Conservation (phyloP, 2,113 vertebrate genomes). For the Mandrillus leucophaeus region DNA sequence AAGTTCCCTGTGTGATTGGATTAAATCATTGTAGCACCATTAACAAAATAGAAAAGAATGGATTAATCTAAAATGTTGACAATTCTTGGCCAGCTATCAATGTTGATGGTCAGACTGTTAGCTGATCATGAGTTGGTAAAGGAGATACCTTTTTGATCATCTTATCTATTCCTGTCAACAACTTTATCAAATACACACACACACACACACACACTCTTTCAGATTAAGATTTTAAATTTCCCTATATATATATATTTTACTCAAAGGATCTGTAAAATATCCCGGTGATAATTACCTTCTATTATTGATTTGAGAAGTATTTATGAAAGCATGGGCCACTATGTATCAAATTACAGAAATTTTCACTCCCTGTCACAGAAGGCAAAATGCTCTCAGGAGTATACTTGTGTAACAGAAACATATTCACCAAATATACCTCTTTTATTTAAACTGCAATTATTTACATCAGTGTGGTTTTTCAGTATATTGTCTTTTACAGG, state of each 20-base stretch:
- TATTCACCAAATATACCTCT: not conserved
- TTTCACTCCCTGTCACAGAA: not conserved
- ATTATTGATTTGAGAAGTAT: constrained; percentile 28
- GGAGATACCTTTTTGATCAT: not conserved
- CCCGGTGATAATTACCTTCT: not conserved
- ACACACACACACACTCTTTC: not conserved
- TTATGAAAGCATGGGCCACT: not conserved
- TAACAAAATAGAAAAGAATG: not conserved
- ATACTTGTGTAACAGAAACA: not conserved
- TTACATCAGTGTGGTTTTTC: not conserved
- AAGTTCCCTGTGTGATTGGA: not conserved
- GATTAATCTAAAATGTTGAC: not conserved
- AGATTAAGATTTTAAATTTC: not conserved
- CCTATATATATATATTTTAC: too few species aligned
- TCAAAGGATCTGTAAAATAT: not conserved
- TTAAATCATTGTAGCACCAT: not conserved
- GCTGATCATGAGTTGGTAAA: not conserved
- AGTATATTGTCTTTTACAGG: not conserved
- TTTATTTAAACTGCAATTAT: not conserved
- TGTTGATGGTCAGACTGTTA: not conserved
- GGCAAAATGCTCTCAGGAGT: not conserved
- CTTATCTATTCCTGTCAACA: not conserved
- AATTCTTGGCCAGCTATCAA: not conserved
- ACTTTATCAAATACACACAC: not conserved
- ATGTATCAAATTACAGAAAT: not conserved